Conservation (phyloP, 2,888 invertebrate species). For the Agrochola circellaris region DNA sequence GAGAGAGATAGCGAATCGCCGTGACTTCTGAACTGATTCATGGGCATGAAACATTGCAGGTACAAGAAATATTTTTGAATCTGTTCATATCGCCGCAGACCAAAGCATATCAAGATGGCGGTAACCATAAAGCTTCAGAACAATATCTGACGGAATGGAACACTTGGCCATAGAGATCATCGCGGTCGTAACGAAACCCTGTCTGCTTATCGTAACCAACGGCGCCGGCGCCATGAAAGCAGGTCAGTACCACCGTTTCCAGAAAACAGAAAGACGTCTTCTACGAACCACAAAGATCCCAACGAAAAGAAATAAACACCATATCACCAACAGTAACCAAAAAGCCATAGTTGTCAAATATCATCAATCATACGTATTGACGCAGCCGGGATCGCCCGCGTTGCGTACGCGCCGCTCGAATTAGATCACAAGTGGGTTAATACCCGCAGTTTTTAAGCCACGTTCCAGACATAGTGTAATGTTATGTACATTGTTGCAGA, state of each 20-base stretch:
- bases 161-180: neutral
- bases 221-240: neutral
- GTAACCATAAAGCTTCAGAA: neutral
- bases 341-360: conserved; percentile 62
- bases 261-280: conserved; percentile 5
- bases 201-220: neutral
- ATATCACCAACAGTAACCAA: conserved; percentile 37
- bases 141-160: neutral
- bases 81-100: too few relatives aligned
- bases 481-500: conserved; percentile 72
- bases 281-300: conserved; percentile 19
- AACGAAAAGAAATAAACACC: conserved; percentile 36
- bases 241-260: neutral
- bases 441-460: conserved; percentile 72
- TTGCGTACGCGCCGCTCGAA: conserved; percentile 70
- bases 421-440: conserved; percentile 84
- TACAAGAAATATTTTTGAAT: too few relatives aligned
- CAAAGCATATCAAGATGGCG: neutral
- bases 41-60: too few relatives aligned
- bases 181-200: neutral
- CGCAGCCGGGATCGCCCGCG: conserved; percentile 60
- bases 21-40: too few relatives aligned
- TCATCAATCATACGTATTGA: conserved; percentile 60
- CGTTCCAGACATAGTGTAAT: conserved; percentile 58
- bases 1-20: too few relatives aligned